These are phyloP conservation scores for Ornithoptera alexandrae DNA, from an alignment of 2,888 invertebrate species.

Conservation along the genomic window DNA sequence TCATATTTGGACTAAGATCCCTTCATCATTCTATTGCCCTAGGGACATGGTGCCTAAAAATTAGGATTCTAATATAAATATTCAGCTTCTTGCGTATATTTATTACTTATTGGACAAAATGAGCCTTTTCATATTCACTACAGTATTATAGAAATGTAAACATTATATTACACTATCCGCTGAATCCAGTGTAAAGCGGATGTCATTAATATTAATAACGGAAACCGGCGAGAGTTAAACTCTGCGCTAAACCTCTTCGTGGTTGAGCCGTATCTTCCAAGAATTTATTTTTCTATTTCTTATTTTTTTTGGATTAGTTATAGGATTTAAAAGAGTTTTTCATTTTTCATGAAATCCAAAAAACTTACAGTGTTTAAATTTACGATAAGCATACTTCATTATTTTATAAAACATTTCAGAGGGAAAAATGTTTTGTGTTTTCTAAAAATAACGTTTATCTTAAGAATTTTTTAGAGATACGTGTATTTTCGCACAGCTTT, in stretches of 20 bases:
- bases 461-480: conserved; percentile 1
- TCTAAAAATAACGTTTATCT: background rate
- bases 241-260: conserved; percentile 2
- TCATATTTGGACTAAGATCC: too few relatives aligned
- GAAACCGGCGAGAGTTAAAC: background rate
- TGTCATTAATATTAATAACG: conserved; percentile 10
- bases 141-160: background rate
- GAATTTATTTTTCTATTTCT: background rate
- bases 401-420: background rate
- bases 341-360: background rate
- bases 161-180: background rate
- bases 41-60: too few relatives aligned
- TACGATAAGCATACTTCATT: background rate
- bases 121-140: too few relatives aligned
- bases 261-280: background rate
- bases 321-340: background rate
- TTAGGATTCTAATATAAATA: too few relatives aligned
- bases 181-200: background rate
- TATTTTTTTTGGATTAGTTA: background rate
- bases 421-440: background rate
- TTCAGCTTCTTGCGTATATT: too few relatives aligned
- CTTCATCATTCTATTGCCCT: too few relatives aligned
- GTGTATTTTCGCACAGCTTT: conserved; percentile 1
- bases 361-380: background rate
- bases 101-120: too few relatives aligned